Evolutionary conservation across 1,140 invertebrate species (phyloP).

Genomic region (Coboldia fuscipes): DNA sequence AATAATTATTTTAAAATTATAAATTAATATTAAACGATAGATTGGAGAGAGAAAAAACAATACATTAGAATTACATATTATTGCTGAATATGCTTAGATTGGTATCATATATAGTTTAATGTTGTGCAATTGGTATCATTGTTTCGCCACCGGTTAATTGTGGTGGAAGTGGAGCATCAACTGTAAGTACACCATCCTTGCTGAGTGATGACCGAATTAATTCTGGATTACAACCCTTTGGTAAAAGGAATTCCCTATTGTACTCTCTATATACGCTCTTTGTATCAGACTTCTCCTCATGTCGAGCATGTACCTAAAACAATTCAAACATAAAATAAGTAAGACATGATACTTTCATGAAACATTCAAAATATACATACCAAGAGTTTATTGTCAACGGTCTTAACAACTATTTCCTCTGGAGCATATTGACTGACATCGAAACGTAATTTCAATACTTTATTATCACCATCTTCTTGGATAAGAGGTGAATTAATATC

Average conservation of each 20-base stretch:
- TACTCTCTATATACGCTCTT: conserved; percentile 90
- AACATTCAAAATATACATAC: too few relatives aligned
- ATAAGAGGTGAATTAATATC: conserved; percentile 82
- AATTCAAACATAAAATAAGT: conserved; percentile 4
- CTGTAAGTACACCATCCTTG: conserved; percentile 81
- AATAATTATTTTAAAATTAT: too few relatives aligned
- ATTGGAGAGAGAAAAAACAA: too few relatives aligned
- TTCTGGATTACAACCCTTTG: conserved; percentile 83
- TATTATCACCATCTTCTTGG: conserved; percentile 70
- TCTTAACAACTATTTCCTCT: conserved; percentile 91
- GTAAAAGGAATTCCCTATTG: conserved; percentile 85
- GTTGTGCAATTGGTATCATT: conserved; percentile 59
- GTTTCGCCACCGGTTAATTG: conserved; percentile 51
- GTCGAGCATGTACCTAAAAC: conserved; percentile 77
- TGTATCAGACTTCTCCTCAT: conserved; percentile 85
- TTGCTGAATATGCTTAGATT: too few relatives aligned
- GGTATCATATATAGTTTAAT: too few relatives aligned
- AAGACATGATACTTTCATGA: not conserved
- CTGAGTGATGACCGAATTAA: conserved; percentile 74
- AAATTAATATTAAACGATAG: too few relatives aligned
- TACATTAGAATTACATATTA: too few relatives aligned
- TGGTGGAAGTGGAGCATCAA: conserved; percentile 77
- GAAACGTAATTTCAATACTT: conserved; percentile 74
- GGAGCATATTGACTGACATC: conserved; percentile 87
- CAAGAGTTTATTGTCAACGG: conserved; percentile 86